Conservation (phyloP, 2,113 vertebrate species). For the Myrmecophaga tridactyla region DNA sequence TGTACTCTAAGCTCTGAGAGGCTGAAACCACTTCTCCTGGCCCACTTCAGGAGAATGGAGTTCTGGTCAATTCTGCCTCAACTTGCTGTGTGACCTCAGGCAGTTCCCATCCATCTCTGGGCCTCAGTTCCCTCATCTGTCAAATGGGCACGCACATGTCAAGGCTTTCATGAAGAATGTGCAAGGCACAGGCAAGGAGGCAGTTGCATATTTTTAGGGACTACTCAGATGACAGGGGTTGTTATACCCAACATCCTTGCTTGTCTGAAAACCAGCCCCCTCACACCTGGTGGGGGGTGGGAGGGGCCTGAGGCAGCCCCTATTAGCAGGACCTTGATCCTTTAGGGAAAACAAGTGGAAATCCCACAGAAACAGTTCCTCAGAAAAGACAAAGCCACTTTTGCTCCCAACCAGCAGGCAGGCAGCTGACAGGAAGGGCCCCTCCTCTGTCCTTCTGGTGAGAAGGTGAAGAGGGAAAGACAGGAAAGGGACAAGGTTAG, state of each 20-base stretch:
- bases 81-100: background rate
- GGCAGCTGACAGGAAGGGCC: background rate
- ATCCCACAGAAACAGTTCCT: constrained; percentile 19
- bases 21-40: background rate
- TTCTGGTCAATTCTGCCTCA: background rate
- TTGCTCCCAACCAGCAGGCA: background rate
- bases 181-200: background rate
- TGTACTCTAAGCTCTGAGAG: background rate
- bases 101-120: background rate
- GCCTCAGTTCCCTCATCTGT: background rate
- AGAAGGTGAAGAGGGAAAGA: background rate
- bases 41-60: background rate
- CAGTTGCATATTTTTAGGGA: background rate
- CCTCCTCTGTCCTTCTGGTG: background rate
- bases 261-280: background rate
- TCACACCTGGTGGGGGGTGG: background rate
- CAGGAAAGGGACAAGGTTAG: background rate
- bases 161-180: background rate
- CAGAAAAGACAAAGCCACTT: background rate
- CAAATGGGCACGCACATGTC: background rate
- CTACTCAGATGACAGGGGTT: background rate
- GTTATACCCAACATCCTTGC: background rate
- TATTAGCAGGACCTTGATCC: background rate
- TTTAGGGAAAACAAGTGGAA: background rate
- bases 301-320: background rate